These are phyloP conservation scores for Craterocephalus amniculus DNA, from an alignment of 2,797 vertebrate genomes.

Conservation along the genomic window DNA sequence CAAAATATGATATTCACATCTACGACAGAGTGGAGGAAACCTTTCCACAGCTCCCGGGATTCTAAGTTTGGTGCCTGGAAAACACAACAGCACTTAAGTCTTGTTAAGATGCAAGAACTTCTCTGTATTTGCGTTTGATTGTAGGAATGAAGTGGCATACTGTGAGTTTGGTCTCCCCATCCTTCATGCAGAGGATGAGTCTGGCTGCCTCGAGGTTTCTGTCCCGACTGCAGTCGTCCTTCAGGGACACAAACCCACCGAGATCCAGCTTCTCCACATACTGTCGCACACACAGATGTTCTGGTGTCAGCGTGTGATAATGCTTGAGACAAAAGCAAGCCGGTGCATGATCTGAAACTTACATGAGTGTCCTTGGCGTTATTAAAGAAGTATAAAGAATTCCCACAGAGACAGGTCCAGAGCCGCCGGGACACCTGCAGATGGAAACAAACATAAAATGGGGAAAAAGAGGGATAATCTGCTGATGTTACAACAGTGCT, in stretches of 20 bases:
- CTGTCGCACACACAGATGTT: conserved; percentile 65
- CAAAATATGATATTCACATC: conserved; percentile 78
- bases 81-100: conserved; percentile 6
- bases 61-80: conserved; percentile 86
- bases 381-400: conserved; percentile 87
- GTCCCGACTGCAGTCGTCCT: conserved; percentile 81
- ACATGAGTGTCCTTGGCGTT: conserved; percentile 85
- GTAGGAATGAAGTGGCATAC: conserved; percentile 64
- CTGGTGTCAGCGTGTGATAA: not conserved
- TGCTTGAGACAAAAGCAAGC: not conserved
- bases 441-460: conserved; percentile 21
- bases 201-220: conserved; percentile 78
- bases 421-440: conserved; percentile 83
- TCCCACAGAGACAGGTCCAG: conserved; percentile 89
- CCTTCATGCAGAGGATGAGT: conserved; percentile 83
- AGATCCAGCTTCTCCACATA: conserved; percentile 88
- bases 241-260: conserved; percentile 83
- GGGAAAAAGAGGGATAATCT: not conserved
- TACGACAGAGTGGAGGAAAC: conserved; percentile 88
- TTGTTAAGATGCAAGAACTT: not conserved
- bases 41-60: conserved; percentile 90
- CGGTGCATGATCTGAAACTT: conserved; percentile 50
- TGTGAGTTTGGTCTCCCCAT: conserved; percentile 87
- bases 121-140: not conserved
- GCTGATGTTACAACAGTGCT: not conserved